Evolutionary conservation across 2,113 vertebrate species (phyloP).

Genomic region (Phyllostomus discolor): DNA sequence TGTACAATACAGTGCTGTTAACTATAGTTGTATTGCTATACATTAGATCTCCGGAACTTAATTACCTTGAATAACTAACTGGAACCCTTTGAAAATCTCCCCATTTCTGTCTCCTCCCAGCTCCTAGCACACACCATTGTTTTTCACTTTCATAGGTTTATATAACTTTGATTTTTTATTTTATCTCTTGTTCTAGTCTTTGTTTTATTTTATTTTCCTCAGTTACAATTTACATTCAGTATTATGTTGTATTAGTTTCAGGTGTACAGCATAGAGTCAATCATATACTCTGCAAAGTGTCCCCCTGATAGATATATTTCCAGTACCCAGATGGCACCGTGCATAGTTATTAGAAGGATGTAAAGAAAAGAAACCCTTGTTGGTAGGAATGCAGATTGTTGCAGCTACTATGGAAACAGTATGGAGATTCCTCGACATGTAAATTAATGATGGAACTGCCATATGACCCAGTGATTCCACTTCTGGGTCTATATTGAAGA

Average conservation of each 20-base stretch:
- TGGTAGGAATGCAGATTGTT: background rate
- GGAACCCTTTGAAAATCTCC: background rate
- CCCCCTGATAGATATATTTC: too few relatives aligned
- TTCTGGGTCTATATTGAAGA: background rate
- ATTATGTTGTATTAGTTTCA: too few relatives aligned
- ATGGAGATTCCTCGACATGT: background rate
- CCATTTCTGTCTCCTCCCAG: background rate
- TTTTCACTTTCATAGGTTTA: background rate
- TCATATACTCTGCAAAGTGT: too few relatives aligned
- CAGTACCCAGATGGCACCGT: background rate
- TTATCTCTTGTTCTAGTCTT: background rate
- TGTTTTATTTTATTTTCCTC: background rate
- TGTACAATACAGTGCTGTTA: background rate
- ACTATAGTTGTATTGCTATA: background rate
- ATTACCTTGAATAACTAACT: background rate
- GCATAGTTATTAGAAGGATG: background rate
- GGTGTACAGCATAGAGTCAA: too few relatives aligned
- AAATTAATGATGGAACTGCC: background rate
- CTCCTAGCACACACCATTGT: background rate
- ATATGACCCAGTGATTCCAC: background rate
- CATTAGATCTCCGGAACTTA: background rate
- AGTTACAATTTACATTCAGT: background rate
- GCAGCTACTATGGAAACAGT: background rate
- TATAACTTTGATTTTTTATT: background rate
- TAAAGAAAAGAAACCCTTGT: background rate